Evolutionary conservation across 2,888 invertebrate genomes (phyloP).

Genomic region (Apamea monoglypha): DNA sequence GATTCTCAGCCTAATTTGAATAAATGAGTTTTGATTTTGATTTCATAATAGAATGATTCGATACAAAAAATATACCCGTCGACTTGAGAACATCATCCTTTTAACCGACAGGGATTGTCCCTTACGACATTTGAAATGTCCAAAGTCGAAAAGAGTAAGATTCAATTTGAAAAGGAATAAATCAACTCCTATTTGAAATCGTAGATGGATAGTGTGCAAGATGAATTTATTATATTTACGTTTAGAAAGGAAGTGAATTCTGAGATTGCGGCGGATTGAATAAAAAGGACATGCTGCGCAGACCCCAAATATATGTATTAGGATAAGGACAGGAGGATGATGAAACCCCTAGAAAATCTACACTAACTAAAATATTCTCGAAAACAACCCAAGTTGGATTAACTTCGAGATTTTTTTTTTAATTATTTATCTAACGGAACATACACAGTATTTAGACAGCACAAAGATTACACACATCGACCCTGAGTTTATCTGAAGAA

Average conservation of each 20-base stretch:
- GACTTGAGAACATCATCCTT: background rate
- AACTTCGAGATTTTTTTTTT: background rate
- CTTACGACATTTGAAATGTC: background rate
- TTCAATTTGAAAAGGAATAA: constrained; percentile 2
- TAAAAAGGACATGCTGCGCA: background rate
- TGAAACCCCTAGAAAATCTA: background rate
- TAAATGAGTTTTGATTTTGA: no score
- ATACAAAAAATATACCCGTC: background rate
- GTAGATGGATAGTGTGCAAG: background rate
- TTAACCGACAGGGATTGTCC: background rate
- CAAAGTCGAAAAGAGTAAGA: background rate
- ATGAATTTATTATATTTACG: background rate
- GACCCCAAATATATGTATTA: background rate
- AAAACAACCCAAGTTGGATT: constrained; percentile 3
- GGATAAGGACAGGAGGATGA: background rate
- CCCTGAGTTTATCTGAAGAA: constrained; percentile 63
- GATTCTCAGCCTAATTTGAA: no score
- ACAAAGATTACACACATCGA: constrained; percentile 44
- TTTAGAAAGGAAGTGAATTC: background rate
- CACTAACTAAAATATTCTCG: background rate
- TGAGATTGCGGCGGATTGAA: background rate
- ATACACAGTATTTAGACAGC: constrained; percentile 8
- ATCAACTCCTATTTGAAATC: background rate
- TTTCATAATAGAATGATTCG: background rate
- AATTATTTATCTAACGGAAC: constrained; percentile 13